Percentiles rank a stretch among this genome's conserved stretches.
phyloP scores from a whole-genome alignment of 2,113 vertebrate genomes.

The Macaca mulatta region DNA sequence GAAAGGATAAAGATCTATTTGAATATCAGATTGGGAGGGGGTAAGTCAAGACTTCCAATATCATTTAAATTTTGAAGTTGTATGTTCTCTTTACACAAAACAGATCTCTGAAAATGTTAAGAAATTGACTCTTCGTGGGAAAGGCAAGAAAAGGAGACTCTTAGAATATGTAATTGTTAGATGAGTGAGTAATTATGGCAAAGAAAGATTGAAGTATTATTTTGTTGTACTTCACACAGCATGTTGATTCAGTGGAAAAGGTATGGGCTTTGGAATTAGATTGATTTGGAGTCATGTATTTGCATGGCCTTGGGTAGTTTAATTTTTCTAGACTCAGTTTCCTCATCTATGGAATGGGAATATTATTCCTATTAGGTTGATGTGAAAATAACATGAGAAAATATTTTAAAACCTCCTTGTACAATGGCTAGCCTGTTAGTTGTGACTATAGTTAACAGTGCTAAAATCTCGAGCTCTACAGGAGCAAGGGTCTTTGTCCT shows the following conservation, averaged over 20 bases:
- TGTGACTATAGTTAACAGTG: not conserved
- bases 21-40: not conserved
- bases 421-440: not conserved
- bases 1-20: constrained; percentile 1
- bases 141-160: not conserved
- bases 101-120: not conserved
- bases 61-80: not conserved
- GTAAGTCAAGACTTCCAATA: not conserved
- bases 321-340: constrained; percentile 19
- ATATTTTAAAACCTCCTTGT: not conserved
- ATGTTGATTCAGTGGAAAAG: not conserved
- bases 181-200: not conserved
- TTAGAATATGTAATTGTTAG: not conserved
- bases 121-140: not conserved
- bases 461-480: not conserved
- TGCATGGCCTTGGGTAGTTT: not conserved
- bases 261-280: not conserved
- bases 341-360: not conserved
- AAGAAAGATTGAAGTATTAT: not conserved
- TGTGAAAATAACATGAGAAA: constrained; percentile 6
- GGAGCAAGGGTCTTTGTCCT: not conserved
- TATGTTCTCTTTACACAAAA: not conserved
- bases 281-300: not conserved
- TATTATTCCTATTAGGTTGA: not conserved
- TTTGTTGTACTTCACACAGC: not conserved